A percentile compares a stretch with the other conserved stretches of the same genome.
These are phyloP conservation scores for Tadarida brasiliensis DNA, from an alignment of 2,797 vertebrate species.

Conservation along the genomic window DNA sequence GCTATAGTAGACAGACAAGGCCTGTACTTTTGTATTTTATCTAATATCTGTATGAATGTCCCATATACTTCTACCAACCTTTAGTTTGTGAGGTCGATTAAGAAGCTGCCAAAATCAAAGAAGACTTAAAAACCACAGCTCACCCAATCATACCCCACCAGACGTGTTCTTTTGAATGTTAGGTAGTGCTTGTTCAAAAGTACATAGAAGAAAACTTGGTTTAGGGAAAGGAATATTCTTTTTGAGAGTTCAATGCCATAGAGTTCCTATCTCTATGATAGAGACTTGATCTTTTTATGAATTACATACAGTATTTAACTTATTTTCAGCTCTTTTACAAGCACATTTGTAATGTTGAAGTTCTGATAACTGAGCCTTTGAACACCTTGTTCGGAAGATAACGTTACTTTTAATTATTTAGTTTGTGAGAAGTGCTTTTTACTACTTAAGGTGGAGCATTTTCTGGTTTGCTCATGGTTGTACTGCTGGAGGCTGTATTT, in stretches of 20 bases:
- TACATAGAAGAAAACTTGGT: neutral
- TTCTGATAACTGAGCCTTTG: slow-evolving; percentile 36
- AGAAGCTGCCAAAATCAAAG: neutral
- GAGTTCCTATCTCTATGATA: neutral
- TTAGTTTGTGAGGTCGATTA: slow-evolving; percentile 7
- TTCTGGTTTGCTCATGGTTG: neutral
- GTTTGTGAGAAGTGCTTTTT: slow-evolving; percentile 55
- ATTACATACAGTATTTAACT: neutral
- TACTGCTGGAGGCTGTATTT: neutral
- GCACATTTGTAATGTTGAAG: neutral
- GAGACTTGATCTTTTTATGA: neutral
- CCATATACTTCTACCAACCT: neutral
- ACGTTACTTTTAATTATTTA: slow-evolving; percentile 72
- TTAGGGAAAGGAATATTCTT: neutral
- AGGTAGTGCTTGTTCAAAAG: slow-evolving; percentile 10
- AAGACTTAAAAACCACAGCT: neutral
- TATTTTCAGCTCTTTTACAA: slow-evolving; percentile 27
- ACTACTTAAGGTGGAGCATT: neutral
- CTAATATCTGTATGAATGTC: neutral
- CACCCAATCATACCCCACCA: neutral
- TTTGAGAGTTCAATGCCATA: neutral
- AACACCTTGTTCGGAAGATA: slow-evolving; percentile 42
- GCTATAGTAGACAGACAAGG: neutral
- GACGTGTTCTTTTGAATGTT: slow-evolving; percentile 13
- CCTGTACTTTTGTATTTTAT: slow-evolving; percentile 49